Conservation (phyloP, 2,113 vertebrate genomes). For the Syngnathus typhle region DNA sequence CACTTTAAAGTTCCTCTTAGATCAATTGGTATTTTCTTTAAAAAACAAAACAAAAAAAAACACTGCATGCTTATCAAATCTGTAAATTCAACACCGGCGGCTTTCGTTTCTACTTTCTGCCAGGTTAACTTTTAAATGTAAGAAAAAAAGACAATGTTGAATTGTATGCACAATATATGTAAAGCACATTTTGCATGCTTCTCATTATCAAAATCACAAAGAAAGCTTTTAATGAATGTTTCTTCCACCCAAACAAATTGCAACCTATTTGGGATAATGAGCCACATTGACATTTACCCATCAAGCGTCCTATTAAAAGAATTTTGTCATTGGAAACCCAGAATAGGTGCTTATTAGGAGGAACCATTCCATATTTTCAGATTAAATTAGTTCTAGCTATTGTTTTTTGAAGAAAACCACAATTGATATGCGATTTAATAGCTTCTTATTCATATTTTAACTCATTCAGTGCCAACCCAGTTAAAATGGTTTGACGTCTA, state of each 20-base stretch:
- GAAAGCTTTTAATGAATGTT: not conserved
- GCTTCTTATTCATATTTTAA: not conserved
- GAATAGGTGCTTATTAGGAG: not conserved
- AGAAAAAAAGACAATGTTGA: not conserved
- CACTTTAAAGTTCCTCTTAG: conserved; percentile 30
- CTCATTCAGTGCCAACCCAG: too few species aligned
- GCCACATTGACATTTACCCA: not conserved
- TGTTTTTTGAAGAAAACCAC: not conserved
- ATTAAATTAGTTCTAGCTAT: not conserved
- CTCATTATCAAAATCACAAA: not conserved
- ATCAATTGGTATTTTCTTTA: conserved; percentile 30
- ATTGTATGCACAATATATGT: not conserved
- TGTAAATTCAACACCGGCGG: not conserved
- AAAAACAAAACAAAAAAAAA: not conserved
- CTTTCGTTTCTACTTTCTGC: not conserved
- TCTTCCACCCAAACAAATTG: not conserved
- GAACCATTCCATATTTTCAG: not conserved
- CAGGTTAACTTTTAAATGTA: too few species aligned
- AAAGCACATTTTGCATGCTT: not conserved
- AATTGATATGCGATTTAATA: not conserved
- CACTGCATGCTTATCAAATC: not conserved
- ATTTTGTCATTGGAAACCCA: not conserved
- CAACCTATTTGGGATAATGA: not conserved
- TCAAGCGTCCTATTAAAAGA: not conserved
- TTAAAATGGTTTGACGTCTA: too few species aligned